phyloP scores from a whole-genome alignment of 2,113 vertebrate genomes.

The Baryphthengus martii region DNA sequence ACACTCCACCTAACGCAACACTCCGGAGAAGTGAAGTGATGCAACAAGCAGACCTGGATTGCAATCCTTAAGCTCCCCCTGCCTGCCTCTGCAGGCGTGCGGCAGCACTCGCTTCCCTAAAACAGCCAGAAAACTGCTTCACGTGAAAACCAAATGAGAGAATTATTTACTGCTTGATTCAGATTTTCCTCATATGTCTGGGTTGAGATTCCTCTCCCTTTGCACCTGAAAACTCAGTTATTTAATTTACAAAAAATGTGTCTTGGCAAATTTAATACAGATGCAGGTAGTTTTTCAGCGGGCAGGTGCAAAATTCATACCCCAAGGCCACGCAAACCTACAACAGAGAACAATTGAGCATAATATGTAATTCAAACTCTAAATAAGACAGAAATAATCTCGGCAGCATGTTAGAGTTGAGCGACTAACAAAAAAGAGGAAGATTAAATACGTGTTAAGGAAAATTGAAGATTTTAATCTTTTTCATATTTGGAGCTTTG shows the following conservation, averaged over 20 bases:
- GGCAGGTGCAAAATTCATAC: not conserved
- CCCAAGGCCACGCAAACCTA: not conserved
- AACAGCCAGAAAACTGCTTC: not conserved
- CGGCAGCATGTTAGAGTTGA: not conserved
- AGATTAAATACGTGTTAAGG: not conserved
- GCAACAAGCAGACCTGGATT: not conserved
- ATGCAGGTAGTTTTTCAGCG: not conserved
- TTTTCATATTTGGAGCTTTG: not conserved
- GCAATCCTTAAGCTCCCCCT: constrained; percentile 27
- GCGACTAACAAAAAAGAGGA: not conserved
- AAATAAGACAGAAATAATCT: not conserved
- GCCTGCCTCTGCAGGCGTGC: not conserved
- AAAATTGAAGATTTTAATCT: not conserved
- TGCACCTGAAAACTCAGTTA: not conserved
- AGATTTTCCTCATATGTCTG: not conserved
- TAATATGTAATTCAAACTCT: not conserved
- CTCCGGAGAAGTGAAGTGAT: not conserved
- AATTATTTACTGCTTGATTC: not conserved
- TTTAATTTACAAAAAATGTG: not conserved
- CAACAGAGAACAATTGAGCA: not conserved
- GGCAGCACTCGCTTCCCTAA: not conserved
- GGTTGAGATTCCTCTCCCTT: not conserved
- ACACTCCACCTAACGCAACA: not conserved
- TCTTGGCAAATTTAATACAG: not conserved
- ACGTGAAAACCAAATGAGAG: not conserved